phyloP scores from a whole-genome alignment of 2,113 vertebrate genomes.

The Gallinago media region DNA sequence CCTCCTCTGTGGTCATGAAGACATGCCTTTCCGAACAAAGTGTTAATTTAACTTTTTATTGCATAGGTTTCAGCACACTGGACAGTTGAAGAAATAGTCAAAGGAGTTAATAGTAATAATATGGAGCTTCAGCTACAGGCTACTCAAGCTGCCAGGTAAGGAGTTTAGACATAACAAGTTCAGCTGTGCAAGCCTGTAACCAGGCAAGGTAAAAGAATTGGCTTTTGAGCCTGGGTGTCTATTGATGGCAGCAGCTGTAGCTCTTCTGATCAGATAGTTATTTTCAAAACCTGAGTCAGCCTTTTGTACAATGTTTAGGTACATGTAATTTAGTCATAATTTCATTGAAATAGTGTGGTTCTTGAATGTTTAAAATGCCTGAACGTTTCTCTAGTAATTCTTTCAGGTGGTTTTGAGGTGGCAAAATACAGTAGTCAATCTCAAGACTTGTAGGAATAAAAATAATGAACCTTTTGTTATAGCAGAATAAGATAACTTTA shows the following conservation, averaged over 20 bases:
- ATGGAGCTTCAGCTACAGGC: slow-evolving; percentile 87
- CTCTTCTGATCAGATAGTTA: background rate
- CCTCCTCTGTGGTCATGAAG: background rate
- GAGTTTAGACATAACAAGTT: background rate
- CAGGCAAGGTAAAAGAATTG: background rate
- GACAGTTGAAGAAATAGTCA: slow-evolving; percentile 90
- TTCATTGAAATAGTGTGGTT: background rate
- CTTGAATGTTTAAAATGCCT: background rate
- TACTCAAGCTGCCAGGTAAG: slow-evolving; percentile 90
- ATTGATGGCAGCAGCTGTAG: background rate
- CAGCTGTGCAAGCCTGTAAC: background rate
- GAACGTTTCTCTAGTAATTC: background rate
- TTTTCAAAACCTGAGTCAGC: background rate
- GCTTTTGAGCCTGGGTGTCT: background rate
- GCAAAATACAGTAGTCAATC: background rate
- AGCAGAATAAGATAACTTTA: background rate
- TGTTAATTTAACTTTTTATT: background rate
- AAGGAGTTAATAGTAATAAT: slow-evolving; percentile 81
- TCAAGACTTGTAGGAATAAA: background rate
- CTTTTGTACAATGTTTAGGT: background rate
- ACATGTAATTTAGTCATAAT: background rate
- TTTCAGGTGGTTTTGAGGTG: background rate
- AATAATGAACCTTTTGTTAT: background rate
- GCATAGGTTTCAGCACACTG: slow-evolving; percentile 83
- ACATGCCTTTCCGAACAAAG: background rate